Conservation (phyloP, 2,113 vertebrate genomes). For the Reinhardtius hippoglossoides region DNA sequence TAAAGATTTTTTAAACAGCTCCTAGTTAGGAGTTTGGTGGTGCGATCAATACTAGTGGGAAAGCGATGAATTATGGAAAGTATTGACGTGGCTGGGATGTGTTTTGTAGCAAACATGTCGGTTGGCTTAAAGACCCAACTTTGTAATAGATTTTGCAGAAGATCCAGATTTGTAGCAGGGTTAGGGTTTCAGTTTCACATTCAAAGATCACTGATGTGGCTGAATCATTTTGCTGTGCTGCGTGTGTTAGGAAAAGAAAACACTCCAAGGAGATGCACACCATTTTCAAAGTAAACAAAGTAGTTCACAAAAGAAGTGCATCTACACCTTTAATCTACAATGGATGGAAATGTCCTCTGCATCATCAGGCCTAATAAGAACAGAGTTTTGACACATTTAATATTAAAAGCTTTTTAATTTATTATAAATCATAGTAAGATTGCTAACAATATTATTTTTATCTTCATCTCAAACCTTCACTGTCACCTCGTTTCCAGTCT, state of each 20-base stretch:
- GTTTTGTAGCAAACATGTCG: conserved; percentile 11
- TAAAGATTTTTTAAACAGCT: conserved; percentile 3
- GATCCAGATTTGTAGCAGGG: not conserved
- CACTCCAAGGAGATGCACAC: not conserved
- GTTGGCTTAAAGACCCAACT: not conserved
- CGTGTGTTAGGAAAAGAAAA: not conserved
- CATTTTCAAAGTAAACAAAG: not conserved
- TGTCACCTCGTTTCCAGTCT: not conserved
- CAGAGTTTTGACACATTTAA: no score
- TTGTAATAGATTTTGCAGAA: conserved; percentile 28
- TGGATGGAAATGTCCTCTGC: not conserved
- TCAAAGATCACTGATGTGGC: not conserved
- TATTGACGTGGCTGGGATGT: conserved; percentile 7
- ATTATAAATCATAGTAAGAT: no score
- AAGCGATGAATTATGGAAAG: conserved; percentile 33
- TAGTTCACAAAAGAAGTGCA: not conserved
- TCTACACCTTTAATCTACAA: not conserved
- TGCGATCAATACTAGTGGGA: conserved; percentile 20
- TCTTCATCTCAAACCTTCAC: not conserved
- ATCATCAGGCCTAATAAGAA: not conserved
- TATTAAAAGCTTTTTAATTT: not conserved
- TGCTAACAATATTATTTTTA: no score
- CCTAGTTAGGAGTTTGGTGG: not conserved
- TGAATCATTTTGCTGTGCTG: not conserved
- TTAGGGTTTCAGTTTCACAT: not conserved